Evolutionary conservation across 2,797 vertebrate species (phyloP).

Genomic region (Aeoliscus strigatus): DNA sequence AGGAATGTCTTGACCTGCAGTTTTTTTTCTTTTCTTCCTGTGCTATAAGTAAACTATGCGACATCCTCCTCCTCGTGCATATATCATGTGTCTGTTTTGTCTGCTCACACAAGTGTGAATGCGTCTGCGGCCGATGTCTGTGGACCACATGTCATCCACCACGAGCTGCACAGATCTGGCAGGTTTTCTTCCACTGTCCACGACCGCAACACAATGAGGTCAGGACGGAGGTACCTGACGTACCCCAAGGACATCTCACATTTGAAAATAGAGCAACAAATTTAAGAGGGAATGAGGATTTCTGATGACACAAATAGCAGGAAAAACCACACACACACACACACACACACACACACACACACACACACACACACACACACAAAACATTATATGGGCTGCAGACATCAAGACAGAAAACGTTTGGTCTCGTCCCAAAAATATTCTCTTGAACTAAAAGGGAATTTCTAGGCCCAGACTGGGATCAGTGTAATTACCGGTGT

Average conservation of each 20-base stretch:
- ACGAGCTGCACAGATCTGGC: slow-evolving; percentile 45
- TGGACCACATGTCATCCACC: slow-evolving; percentile 49
- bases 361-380: no score
- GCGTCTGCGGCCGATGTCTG: slow-evolving; percentile 42
- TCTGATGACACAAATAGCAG: no score
- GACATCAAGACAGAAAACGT: slow-evolving; percentile 47
- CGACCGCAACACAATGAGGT: slow-evolving; percentile 56
- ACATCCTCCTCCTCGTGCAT: slow-evolving; percentile 10
- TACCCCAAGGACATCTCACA: no score
- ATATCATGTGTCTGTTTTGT: slow-evolving; percentile 30
- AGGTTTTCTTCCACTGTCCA: slow-evolving; percentile 43
- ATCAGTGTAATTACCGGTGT: slow-evolving; percentile 69
- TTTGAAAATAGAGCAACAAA: no score
- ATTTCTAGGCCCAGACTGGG: slow-evolving; percentile 60
- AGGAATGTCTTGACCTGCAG: neutral
- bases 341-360: no score
- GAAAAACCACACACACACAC: no score
- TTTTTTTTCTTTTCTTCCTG: slow-evolving; percentile 1
- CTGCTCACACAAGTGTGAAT: slow-evolving; percentile 46
- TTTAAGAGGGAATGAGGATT: no score
- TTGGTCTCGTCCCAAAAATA: slow-evolving; percentile 43
- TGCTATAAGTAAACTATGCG: slow-evolving; percentile 6
- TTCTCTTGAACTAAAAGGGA: slow-evolving; percentile 47
- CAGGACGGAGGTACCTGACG: no score
- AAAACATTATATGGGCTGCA: slow-evolving; percentile 42